Percentiles rank a stretch among this genome's conserved stretches.
phyloP scores from a whole-genome alignment of 2,888 invertebrate species.

The Dione vanillae region DNA sequence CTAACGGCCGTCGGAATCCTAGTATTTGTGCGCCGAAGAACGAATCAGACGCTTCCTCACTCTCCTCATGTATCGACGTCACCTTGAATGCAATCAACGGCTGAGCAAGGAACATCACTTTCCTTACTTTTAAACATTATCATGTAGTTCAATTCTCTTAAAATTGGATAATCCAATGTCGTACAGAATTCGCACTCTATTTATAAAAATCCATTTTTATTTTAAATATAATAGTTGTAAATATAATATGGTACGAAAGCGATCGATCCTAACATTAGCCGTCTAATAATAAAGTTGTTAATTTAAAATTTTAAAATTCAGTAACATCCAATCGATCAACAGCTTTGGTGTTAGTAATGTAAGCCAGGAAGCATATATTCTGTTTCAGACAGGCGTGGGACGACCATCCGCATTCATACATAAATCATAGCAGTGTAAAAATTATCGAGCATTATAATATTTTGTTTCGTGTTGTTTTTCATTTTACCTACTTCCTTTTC shows the following conservation, averaged over 20 bases:
- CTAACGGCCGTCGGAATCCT: conserved; percentile 75
- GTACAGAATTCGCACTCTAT: not conserved
- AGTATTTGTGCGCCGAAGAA: conserved; percentile 73
- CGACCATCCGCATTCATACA: conserved; percentile 13
- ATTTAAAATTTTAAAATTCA: not conserved
- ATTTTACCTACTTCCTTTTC: conserved; percentile 4
- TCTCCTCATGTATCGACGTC: conserved; percentile 70
- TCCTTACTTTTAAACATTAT: not conserved
- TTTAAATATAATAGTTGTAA: too few species aligned
- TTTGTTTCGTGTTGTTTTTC: conserved; percentile 5
- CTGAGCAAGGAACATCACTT: conserved; percentile 19
- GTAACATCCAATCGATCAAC: conserved; percentile 1
- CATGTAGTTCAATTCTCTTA: too few species aligned
- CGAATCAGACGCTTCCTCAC: conserved; percentile 68
- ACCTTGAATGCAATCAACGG: conserved; percentile 74
- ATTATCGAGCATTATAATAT: conserved; percentile 7
- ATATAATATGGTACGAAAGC: not conserved
- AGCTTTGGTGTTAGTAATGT: not conserved
- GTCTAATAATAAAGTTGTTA: not conserved
- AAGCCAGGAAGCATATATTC: conserved; percentile 26
- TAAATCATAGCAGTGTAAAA: not conserved
- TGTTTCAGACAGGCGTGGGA: conserved; percentile 35
- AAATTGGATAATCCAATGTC: too few species aligned
- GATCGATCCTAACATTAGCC: not conserved
- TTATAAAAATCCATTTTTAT: too few species aligned